A percentile compares a stretch with the other conserved stretches of the same genome.
phyloP scores from a whole-genome alignment of 1,140 invertebrate species.

The Phymorhynchus buccinoides region DNA sequence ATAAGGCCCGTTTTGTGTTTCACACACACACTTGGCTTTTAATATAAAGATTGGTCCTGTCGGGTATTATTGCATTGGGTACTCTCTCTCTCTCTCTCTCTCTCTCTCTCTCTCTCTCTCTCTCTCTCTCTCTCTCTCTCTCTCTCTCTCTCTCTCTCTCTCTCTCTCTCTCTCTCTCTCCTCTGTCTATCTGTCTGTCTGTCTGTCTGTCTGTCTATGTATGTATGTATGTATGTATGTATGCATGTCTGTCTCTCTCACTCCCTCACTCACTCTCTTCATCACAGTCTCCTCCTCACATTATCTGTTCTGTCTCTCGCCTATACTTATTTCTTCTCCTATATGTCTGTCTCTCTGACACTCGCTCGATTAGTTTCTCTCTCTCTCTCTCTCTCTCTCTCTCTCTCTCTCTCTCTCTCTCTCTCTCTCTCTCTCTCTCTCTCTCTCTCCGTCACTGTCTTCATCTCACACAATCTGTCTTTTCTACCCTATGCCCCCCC shows the following conservation, averaged over 20 bases:
- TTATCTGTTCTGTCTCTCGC: background rate
- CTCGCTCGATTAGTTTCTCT: background rate
- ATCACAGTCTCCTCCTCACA: too few species aligned
- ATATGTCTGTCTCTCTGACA: background rate
- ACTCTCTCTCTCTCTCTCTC: background rate
- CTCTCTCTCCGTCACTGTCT: background rate
- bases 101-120: background rate
- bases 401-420: conserved; percentile 21
- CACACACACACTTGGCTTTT: too few species aligned
- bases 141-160: background rate
- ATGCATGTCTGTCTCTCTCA: too few species aligned
- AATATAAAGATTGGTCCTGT: too few species aligned
- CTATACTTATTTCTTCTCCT: background rate
- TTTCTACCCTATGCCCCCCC: too few species aligned
- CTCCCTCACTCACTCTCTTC: background rate
- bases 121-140: background rate
- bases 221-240: too few species aligned
- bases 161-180: background rate
- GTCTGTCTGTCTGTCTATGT: background rate
- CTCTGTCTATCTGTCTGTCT: background rate
- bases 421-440: conserved; percentile 11
- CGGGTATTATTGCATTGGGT: background rate
- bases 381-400: conserved; percentile 19
- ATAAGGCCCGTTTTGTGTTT: too few species aligned
- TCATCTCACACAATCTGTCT: background rate